A percentile compares a stretch with the other conserved stretches of the same genome.
Evolutionary conservation across 2,113 vertebrate genomes (phyloP).

Genomic region (Colinus virginianus): DNA sequence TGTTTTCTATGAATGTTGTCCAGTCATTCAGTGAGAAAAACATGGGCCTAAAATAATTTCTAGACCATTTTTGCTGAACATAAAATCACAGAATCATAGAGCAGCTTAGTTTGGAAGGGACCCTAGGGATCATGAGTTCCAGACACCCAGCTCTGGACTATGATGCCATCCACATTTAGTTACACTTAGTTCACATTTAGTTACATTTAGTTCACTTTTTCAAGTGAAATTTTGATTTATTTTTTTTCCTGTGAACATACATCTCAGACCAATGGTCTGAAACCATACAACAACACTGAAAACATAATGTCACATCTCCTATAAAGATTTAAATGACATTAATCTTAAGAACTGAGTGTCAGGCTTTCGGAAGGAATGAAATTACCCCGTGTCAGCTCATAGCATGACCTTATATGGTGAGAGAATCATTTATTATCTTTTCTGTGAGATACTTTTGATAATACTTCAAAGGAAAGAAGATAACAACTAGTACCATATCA

Average conservation of each 20-base stretch:
- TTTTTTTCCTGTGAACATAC: constrained; percentile 9
- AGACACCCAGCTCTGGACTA: too few species aligned
- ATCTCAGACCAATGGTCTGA: background rate
- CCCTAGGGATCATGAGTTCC: too few species aligned
- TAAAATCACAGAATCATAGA: background rate
- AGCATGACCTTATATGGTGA: background rate
- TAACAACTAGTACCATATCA: background rate
- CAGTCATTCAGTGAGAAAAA: background rate
- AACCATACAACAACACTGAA: background rate
- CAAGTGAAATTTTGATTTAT: constrained; percentile 4
- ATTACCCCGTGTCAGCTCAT: background rate
- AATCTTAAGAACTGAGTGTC: background rate
- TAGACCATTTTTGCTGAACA: background rate
- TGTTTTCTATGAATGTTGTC: background rate
- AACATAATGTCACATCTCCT: background rate
- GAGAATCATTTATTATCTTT: background rate
- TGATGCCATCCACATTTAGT: background rate
- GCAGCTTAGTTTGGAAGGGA: too few species aligned
- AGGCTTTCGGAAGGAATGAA: background rate
- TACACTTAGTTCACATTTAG: background rate
- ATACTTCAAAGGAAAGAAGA: constrained; percentile 19
- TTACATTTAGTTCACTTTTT: background rate
- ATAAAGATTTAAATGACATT: background rate
- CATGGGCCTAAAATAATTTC: background rate
- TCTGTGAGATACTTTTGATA: constrained; percentile 18